Conservation (phyloP, 2,113 vertebrate species). For the Labeo rohita region DNA sequence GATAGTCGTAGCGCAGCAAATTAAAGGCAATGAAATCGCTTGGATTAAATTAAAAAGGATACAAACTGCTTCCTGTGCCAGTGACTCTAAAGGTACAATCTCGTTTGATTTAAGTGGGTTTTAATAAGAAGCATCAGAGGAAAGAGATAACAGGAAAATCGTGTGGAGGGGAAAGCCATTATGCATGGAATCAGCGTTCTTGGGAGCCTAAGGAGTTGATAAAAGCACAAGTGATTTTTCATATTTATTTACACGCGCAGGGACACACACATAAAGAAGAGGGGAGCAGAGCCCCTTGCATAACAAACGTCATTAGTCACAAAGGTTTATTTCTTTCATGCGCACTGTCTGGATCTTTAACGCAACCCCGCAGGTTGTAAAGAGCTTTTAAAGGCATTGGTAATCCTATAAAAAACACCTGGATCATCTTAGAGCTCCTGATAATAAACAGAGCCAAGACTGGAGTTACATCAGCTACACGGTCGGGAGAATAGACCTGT, state of each 20-base stretch:
- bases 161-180: slow-evolving; percentile 1
- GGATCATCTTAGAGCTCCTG: slow-evolving; percentile 6
- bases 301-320: slow-evolving; percentile 51
- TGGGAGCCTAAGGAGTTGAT: slow-evolving; percentile 20
- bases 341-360: slow-evolving; percentile 2
- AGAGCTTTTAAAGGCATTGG: slow-evolving; percentile 37
- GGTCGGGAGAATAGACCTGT: neutral
- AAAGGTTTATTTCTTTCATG: slow-evolving; percentile 40
- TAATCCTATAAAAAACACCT: slow-evolving; percentile 52
- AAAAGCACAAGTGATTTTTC: slow-evolving; percentile 40
- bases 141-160: slow-evolving; percentile 31
- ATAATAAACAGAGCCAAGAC: slow-evolving; percentile 17
- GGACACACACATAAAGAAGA: neutral
- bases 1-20: slow-evolving; percentile 27
- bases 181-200: slow-evolving; percentile 30
- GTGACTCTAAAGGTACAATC: slow-evolving; percentile 30
- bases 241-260: slow-evolving; percentile 34
- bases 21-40: slow-evolving; percentile 45
- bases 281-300: neutral
- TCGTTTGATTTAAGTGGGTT: slow-evolving; percentile 52
- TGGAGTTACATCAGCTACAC: neutral
- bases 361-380: slow-evolving; percentile 14
- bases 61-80: slow-evolving; percentile 24
- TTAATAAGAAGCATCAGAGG: slow-evolving; percentile 52
- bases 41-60: slow-evolving; percentile 36